Evolutionary conservation across 37 sponge, comb jelly and placozoan genomes (phyloP).

Genomic region (Diacarnus erythraeanus): DNA sequence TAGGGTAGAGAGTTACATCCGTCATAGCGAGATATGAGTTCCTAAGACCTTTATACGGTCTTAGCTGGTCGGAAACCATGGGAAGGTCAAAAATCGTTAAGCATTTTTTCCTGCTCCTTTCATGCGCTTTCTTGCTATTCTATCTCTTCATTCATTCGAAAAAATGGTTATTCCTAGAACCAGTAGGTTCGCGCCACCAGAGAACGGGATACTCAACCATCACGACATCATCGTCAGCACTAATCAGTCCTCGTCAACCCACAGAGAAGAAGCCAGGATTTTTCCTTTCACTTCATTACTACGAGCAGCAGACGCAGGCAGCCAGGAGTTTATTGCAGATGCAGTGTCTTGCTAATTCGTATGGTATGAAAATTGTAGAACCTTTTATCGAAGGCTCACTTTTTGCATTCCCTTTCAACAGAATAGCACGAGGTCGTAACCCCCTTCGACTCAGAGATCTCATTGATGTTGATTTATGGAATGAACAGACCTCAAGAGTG

Average conservation of each 20-base stretch:
- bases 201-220: too few relatives aligned
- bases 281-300: slow-evolving; percentile 20
- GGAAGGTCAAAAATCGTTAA: too few relatives aligned
- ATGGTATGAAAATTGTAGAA: slow-evolving; percentile 30
- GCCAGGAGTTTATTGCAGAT: slow-evolving; percentile 13
- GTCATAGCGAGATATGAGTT: too few relatives aligned
- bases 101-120: too few relatives aligned
- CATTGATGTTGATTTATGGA: slow-evolving; percentile 14
- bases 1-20: too few relatives aligned
- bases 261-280: slow-evolving; percentile 16
- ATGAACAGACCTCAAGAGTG: background rate
- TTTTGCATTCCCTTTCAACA: background rate
- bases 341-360: slow-evolving; percentile 29
- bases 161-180: too few relatives aligned
- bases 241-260: background rate
- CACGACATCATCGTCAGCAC: background rate
- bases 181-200: too few relatives aligned
- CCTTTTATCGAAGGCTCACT: slow-evolving; percentile 24
- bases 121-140: too few relatives aligned
- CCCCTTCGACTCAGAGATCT: slow-evolving; percentile 9
- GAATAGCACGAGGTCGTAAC: background rate
- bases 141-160: too few relatives aligned
- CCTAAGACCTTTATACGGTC: too few relatives aligned
- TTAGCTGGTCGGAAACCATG: too few relatives aligned
- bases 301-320: slow-evolving; percentile 49